Evolutionary conservation across 2,888 invertebrate species (phyloP).

Genomic region (Pediacus dermestoides): DNA sequence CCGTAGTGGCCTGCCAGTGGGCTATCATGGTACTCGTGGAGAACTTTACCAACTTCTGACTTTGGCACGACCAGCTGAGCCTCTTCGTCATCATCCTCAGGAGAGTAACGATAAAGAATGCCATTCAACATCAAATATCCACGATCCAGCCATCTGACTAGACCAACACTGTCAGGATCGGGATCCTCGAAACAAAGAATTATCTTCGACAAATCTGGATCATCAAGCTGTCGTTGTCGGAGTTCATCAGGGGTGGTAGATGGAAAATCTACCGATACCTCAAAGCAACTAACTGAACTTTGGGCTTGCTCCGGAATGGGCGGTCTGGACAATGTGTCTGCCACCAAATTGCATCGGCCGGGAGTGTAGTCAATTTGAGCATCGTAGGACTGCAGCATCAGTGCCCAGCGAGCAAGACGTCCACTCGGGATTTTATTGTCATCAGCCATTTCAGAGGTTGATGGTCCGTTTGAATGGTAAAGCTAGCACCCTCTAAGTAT

Average conservation of each 20-base stretch:
- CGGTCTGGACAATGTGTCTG: slow-evolving; percentile 19
- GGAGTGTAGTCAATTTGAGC: slow-evolving; percentile 18
- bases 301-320: too few relatives aligned
- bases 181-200: slow-evolving; percentile 20
- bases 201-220: slow-evolving; percentile 25
- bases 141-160: slow-evolving; percentile 21
- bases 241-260: neutral
- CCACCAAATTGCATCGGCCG: slow-evolving; percentile 17
- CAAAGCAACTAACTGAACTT: too few relatives aligned
- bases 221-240: slow-evolving; percentile 22
- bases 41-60: slow-evolving; percentile 12
- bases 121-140: slow-evolving; percentile 28
- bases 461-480: slow-evolving; percentile 46
- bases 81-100: slow-evolving; percentile 25
- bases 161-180: slow-evolving; percentile 8
- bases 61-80: slow-evolving; percentile 30
- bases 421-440: slow-evolving; percentile 43
- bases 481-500: slow-evolving; percentile 17
- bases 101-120: slow-evolving; percentile 20
- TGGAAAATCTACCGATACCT: slow-evolving; percentile 6
- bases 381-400: slow-evolving; percentile 43
- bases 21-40: slow-evolving; percentile 19
- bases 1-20: slow-evolving; percentile 8
- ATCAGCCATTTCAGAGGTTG: slow-evolving; percentile 48
- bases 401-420: slow-evolving; percentile 48